Base-by-base conservation (phyloP, 2,113 vertebrate genomes). In the Alectura lathami region DNA sequence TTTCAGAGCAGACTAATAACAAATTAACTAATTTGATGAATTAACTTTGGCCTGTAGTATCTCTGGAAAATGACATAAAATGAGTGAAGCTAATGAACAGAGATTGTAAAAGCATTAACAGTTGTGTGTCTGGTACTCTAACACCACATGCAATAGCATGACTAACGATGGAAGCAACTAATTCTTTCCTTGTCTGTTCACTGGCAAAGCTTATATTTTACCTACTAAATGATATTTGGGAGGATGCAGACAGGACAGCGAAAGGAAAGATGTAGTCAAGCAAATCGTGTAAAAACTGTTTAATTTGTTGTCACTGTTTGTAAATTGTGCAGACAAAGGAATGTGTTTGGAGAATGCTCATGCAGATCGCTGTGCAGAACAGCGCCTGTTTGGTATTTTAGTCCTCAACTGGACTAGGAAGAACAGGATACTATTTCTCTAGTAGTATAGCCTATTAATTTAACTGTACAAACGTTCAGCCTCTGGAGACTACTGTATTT, bases 41-140 rank as follows among this genome's bases (percentile, higher is more conserved):
- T 69, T 62, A 81, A 63, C 17, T 77, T 60, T 38, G 45, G 5
- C 54, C 29, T 0, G 0, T 57, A 3, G 0, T 54, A 0, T 83
- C 11, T 74, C 24, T 84, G 47, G 51, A 81, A 92, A 47, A 56
- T 68, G 13, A 29, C 88, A 30, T 34, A 38, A 84, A 86, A 75
- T 63, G 5, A 87, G 36, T 51, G 56, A 75, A 64, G 51, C 32
- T 89, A 60, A 79, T 64, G 32, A 84, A n/a, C 6, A 69, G 13
- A 2, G 6, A 10, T 75, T 77, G 43, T 45, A 36, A 72, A 67
- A 76, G 21, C 48, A 45, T 53, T 53, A 16, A 2, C 53, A 7
- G 7, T 40, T 64, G 13, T 77, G 13, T 42, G 26, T 27, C 38
- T 0, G 0, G 36, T 70, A 53, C 42, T 11, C 2, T n/a, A 68